These are phyloP conservation scores for Delia radicum DNA, from an alignment of 1,140 invertebrate species.

Conservation along the genomic window DNA sequence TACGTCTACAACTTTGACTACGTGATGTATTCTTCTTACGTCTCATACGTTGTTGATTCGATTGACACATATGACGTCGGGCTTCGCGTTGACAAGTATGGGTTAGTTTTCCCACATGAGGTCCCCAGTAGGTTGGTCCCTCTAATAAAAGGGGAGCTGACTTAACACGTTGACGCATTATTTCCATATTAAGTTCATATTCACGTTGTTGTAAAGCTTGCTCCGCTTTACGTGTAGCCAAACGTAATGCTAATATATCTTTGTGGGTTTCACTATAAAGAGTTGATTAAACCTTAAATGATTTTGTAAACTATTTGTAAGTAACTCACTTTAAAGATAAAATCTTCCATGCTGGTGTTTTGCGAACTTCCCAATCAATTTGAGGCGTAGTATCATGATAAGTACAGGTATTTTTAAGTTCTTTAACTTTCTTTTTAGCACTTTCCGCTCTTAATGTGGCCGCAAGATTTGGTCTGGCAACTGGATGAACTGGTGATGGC, in stretches of 20 bases:
- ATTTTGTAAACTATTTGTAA: conserved; percentile 25
- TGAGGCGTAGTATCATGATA: conserved; percentile 41
- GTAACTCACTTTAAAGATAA: conserved; percentile 45
- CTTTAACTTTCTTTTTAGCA: conserved; percentile 45
- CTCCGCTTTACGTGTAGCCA: conserved; percentile 54
- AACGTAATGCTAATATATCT: conserved; percentile 43
- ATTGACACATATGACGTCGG: conserved; percentile 39
- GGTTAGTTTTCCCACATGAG: conserved; percentile 47
- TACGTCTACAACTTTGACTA: conserved; percentile 27
- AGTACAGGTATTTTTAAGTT: conserved; percentile 49
- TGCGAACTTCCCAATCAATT: conserved; percentile 51
- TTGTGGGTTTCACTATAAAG: conserved; percentile 48
- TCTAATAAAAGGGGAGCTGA: conserved; percentile 50
- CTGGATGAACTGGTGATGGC: conserved; percentile 48
- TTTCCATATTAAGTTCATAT: conserved; percentile 51
- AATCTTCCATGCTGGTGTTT: conserved; percentile 53
- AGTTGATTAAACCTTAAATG: background rate
- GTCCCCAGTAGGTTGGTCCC: conserved; percentile 49
- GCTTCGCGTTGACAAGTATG: conserved; percentile 46
- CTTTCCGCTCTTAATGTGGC: conserved; percentile 50
- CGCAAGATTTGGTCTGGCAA: conserved; percentile 50
- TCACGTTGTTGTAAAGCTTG: conserved; percentile 48
- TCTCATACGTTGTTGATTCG: conserved; percentile 35
- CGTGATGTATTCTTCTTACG: conserved; percentile 19
- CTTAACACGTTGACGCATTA: conserved; percentile 52